Conservation (phyloP, 2,888 invertebrate species). For the Phyllotreta striolata region DNA sequence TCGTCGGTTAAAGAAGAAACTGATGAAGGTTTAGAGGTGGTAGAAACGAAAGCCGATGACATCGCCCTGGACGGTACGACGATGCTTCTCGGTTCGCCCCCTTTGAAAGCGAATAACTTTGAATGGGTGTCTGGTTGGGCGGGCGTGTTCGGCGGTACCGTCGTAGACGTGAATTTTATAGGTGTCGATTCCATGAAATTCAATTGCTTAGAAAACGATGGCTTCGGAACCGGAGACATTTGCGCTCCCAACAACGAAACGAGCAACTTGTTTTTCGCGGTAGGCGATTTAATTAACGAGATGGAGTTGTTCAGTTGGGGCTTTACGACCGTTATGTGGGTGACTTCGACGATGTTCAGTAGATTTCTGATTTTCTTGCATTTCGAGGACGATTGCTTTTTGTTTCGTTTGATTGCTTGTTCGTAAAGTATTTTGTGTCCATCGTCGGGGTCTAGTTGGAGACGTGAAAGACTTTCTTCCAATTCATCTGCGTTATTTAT, state of each 20-base stretch:
- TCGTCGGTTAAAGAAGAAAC: conserved; percentile 8
- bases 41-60: conserved; percentile 40
- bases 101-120: conserved; percentile 36
- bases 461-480: conserved; percentile 61
- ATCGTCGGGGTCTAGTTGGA: conserved; percentile 64
- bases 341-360: conserved; percentile 64
- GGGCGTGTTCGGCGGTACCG: conserved; percentile 34
- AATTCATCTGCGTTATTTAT: conserved; percentile 57
- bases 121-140: conserved; percentile 23
- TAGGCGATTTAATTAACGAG: conserved; percentile 49
- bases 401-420: conserved; percentile 51
- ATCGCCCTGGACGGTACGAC: conserved; percentile 1
- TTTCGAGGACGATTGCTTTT: conserved; percentile 63
- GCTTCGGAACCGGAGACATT: conserved; percentile 43
- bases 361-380: conserved; percentile 64
- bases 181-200: conserved; percentile 51
- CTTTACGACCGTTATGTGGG: conserved; percentile 65
- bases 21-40: conserved; percentile 27
- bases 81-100: conserved; percentile 19
- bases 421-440: conserved; percentile 59
- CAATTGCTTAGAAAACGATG: conserved; percentile 37
- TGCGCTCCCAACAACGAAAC: conserved; percentile 42
- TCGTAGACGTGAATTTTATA: conserved; percentile 35
- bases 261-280: conserved; percentile 40
- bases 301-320: conserved; percentile 54